phyloP scores from a whole-genome alignment of 1,140 invertebrate species.

The Formica exsecta region DNA sequence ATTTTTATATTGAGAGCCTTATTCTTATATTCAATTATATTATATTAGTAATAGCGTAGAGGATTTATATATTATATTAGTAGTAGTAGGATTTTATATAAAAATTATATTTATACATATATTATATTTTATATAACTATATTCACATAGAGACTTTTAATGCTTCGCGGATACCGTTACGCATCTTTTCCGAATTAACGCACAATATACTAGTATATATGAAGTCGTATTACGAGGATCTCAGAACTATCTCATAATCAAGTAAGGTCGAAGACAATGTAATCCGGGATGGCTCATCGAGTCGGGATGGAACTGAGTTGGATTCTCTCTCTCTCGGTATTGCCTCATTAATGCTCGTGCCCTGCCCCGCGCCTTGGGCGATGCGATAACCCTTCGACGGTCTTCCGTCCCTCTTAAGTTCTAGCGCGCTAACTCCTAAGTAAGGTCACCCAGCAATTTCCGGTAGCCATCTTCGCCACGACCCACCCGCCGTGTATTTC shows the following conservation, averaged over 20 bases:
- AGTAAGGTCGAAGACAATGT: constrained; percentile 80
- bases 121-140: no score
- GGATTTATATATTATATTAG: no score
- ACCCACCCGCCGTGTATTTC: constrained; percentile 76
- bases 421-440: constrained; percentile 81
- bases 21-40: no score
- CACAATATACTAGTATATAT: not conserved
- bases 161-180: not conserved
- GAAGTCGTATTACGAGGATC: constrained; percentile 1
- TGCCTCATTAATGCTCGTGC: constrained; percentile 84
- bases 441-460: constrained; percentile 86
- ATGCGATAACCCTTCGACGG: constrained; percentile 79
- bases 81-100: no score
- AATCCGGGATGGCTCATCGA: constrained; percentile 84
- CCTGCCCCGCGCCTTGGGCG: constrained; percentile 68
- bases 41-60: no score
- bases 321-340: constrained; percentile 76
- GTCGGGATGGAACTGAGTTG: constrained; percentile 80
- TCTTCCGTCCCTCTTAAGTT: constrained; percentile 71
- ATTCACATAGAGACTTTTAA: not conserved
- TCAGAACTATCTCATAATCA: constrained; percentile 64
- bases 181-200: not conserved
- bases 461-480: constrained; percentile 83
- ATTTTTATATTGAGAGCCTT: no score
- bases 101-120: no score